A percentile compares a stretch with the other conserved stretches of the same genome.
Evolutionary conservation across 2,797 vertebrate genomes (phyloP).

Genomic region (Acrocephalus scirpaceus): DNA sequence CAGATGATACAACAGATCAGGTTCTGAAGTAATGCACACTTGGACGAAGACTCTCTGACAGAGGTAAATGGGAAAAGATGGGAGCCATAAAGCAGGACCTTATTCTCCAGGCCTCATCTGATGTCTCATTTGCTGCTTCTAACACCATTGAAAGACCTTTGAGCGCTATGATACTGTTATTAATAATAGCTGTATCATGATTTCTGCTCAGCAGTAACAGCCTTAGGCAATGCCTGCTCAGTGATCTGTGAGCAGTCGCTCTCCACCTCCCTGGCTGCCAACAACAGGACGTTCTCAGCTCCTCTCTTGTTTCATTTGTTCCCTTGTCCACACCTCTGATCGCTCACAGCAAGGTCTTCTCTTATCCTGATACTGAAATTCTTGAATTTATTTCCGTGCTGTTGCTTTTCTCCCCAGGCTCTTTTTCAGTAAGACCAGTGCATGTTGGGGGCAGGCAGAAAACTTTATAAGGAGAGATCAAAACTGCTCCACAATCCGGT

Average conservation of each 20-base stretch:
- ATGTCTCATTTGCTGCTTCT: conserved; percentile 28
- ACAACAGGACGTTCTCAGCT: conserved; percentile 7
- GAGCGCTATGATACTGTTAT: neutral
- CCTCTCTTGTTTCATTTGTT: conserved; percentile 31
- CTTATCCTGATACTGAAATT: neutral
- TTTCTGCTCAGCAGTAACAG: conserved; percentile 50
- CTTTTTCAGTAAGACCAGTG: neutral
- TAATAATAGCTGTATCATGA: conserved; percentile 37
- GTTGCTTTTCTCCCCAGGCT: neutral
- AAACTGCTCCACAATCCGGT: neutral
- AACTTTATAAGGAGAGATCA: neutral
- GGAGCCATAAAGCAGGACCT: neutral
- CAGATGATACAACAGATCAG: neutral
- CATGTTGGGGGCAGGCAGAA: neutral
- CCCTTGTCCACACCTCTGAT: conserved; percentile 14
- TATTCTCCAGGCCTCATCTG: neutral
- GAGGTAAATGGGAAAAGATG: neutral
- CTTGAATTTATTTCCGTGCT: conserved; percentile 1
- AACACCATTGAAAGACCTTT: neutral
- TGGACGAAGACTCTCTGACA: neutral
- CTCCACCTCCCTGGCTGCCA: conserved; percentile 7
- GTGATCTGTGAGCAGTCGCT: neutral
- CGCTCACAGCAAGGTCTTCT: neutral
- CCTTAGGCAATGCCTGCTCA: conserved; percentile 47
- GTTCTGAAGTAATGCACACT: neutral